Percentiles rank a stretch among this genome's conserved stretches.
Conservation (phyloP, 2,888 invertebrate genomes). For the Cybosia mesomella region DNA sequence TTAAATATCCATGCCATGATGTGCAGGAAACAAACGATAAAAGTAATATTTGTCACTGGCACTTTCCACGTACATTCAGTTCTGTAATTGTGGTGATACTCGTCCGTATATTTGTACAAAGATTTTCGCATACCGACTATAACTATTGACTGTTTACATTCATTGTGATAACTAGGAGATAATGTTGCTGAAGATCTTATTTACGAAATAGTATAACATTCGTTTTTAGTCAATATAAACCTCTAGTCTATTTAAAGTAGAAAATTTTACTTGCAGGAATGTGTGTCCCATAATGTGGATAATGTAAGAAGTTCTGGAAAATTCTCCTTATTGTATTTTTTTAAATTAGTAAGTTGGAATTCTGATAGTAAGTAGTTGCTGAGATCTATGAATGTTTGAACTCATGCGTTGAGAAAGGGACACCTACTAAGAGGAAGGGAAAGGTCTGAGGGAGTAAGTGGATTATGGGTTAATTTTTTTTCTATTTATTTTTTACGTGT, state of each 20-base stretch:
- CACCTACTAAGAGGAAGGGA: neutral
- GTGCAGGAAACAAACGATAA: constrained; percentile 5
- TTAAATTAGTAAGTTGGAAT: neutral
- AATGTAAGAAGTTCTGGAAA: neutral
- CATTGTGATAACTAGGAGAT: constrained; percentile 65
- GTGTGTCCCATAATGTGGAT: neutral
- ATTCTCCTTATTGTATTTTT: neutral
- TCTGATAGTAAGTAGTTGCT: neutral
- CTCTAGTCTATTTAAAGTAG: neutral
- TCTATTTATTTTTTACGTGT: no score
- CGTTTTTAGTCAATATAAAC: neutral
- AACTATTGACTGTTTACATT: constrained; percentile 62
- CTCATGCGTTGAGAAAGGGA: neutral
- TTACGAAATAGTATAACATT: constrained; percentile 17
- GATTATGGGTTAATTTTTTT: neutral
- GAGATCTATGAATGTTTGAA: neutral
- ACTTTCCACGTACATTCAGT: constrained; percentile 32
- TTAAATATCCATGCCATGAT: constrained; percentile 34
- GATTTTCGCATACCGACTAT: constrained; percentile 54
- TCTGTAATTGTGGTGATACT: constrained; percentile 38
- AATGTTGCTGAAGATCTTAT: constrained; percentile 56
- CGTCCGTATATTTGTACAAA: constrained; percentile 49
- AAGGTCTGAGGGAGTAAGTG: neutral
- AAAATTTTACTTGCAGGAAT: neutral
- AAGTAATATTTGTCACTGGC: neutral